A percentile compares a stretch with the other conserved stretches of the same genome.
phyloP scores from a whole-genome alignment of 1,140 invertebrate genomes.

The Odontomachus brunneus region DNA sequence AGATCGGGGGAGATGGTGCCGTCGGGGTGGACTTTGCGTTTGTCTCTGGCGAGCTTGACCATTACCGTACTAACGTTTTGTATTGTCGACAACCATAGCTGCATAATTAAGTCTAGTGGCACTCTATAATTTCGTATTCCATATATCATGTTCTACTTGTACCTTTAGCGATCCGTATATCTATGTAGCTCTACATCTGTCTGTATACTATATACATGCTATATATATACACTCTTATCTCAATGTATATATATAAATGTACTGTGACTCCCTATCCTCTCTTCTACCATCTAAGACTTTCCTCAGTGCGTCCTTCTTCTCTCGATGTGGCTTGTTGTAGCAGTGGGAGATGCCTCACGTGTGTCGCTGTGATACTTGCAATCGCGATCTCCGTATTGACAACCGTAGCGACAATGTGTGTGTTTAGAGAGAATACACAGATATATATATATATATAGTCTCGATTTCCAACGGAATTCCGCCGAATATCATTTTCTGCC shows the following conservation, averaged over 20 bases:
- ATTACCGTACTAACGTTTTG: conserved; percentile 64
- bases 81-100: conserved; percentile 61
- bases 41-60: conserved; percentile 62
- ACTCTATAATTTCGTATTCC: conserved; percentile 65
- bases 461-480: neutral
- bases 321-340: neutral
- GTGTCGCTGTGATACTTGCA: conserved; percentile 38
- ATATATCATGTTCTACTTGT: conserved; percentile 64
- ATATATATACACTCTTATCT: conserved; percentile 71
- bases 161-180: conserved; percentile 72
- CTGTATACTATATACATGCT: conserved; percentile 74
- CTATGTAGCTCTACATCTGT: conserved; percentile 77
- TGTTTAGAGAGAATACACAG: too few species aligned
- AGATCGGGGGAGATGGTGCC: too few species aligned
- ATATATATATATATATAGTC: neutral
- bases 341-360: conserved; percentile 15
- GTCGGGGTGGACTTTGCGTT: conserved; percentile 40
- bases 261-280: conserved; percentile 61
- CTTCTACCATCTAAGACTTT: conserved; percentile 56
- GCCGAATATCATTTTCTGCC: neutral
- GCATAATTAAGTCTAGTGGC: conserved; percentile 64
- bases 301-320: conserved; percentile 1
- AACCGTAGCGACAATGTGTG: conserved; percentile 6
- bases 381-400: conserved; percentile 18
- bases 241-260: conserved; percentile 74